Percentiles rank a stretch among this genome's conserved stretches.
Conservation (phyloP, 2,797 vertebrate genomes). For the Sebastiscus albofasciatus region DNA sequence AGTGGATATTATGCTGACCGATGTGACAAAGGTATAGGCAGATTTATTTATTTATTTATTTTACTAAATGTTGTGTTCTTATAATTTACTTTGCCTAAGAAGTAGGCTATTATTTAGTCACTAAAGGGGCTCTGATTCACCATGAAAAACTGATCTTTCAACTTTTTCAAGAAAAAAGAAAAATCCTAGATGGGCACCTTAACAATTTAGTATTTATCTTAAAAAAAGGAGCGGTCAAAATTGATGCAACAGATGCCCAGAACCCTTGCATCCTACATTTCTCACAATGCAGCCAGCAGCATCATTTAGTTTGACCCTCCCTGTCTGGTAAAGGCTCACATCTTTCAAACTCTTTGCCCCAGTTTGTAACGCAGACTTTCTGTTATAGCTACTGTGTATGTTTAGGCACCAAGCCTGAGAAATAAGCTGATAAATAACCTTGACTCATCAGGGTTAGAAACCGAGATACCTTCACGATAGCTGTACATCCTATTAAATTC, state of each 20-base stretch:
- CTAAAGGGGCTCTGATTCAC: too few relatives aligned
- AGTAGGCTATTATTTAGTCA: neutral
- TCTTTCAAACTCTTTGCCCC: neutral
- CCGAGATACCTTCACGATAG: neutral
- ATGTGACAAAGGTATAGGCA: constrained; percentile 74
- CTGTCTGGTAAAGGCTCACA: too few relatives aligned
- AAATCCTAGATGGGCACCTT: too few relatives aligned
- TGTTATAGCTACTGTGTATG: neutral
- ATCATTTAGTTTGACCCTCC: neutral
- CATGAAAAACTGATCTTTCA: neutral
- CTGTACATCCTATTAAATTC: neutral
- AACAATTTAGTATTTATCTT: neutral
- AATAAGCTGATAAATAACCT: neutral
- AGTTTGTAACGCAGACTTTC: neutral
- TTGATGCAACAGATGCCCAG: neutral
- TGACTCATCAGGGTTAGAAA: too few relatives aligned
- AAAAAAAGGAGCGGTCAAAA: neutral
- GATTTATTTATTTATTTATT: fast-evolving
- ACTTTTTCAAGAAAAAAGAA: neutral
- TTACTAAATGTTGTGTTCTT: neutral
- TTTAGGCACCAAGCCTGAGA: neutral
- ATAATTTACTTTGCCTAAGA: neutral
- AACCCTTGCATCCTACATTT: neutral
- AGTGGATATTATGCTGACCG: constrained; percentile 71
- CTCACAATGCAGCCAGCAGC: neutral